Evolutionary conservation across 92 coral and sea anemone genomes (phyloP).

Genomic region (Isaurus tuberculatus): DNA sequence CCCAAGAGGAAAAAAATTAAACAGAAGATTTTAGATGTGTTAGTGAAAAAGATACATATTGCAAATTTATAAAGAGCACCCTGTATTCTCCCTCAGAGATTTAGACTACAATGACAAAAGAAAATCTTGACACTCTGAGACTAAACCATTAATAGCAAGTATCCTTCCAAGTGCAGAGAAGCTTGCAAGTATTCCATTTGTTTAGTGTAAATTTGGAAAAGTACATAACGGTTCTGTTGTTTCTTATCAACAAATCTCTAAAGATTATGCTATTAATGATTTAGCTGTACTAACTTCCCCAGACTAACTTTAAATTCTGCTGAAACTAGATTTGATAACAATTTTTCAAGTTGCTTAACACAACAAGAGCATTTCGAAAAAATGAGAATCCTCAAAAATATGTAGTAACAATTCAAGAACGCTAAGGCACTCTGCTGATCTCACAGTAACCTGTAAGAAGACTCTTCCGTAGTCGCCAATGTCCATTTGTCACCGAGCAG

Average conservation of each 20-base stretch:
- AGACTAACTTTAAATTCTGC: not conserved
- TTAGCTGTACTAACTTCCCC: slow-evolving; percentile 60
- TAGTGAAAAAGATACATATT: slow-evolving; percentile 58
- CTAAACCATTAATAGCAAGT: slow-evolving; percentile 47
- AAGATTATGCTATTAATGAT: slow-evolving; percentile 63
- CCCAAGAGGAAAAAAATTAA: slow-evolving; percentile 60
- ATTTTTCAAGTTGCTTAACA: too few species aligned
- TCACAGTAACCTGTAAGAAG: too few species aligned
- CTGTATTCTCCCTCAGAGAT: slow-evolving; percentile 56
- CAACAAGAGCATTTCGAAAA: too few species aligned
- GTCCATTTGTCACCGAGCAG: slow-evolving; percentile 57
- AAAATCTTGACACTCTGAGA: slow-evolving; percentile 30
- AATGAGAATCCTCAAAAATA: too few species aligned
- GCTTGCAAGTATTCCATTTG: slow-evolving; percentile 43
- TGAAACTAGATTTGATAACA: too few species aligned
- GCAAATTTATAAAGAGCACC: slow-evolving; percentile 56
- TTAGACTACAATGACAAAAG: slow-evolving; percentile 48
- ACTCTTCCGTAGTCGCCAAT: slow-evolving; percentile 65
- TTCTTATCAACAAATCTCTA: slow-evolving; percentile 60
- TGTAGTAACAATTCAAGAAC: too few species aligned
- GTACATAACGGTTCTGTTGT: slow-evolving; percentile 57
- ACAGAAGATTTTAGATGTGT: slow-evolving; percentile 38
- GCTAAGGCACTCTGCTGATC: too few species aligned
- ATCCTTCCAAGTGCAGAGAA: slow-evolving; percentile 31
- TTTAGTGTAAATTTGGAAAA: slow-evolving; percentile 57